These are phyloP conservation scores for Dendrocopos noguchii DNA, from an alignment of 2,113 vertebrate species.

Conservation along the genomic window DNA sequence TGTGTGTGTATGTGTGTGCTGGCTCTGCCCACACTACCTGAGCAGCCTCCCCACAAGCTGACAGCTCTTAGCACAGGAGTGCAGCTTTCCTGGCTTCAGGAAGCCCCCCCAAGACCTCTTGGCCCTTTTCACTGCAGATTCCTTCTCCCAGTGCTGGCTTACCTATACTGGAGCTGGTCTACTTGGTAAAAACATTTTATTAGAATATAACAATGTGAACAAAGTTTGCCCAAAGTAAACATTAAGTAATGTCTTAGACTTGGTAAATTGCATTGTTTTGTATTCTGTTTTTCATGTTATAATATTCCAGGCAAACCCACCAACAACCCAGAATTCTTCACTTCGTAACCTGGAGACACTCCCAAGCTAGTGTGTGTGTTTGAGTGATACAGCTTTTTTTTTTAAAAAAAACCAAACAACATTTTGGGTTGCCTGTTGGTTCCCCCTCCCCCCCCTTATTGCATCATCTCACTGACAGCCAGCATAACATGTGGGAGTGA, in stretches of 20 bases:
- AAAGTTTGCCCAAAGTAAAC: neutral
- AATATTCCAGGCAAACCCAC: neutral
- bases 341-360: neutral
- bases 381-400: rapidly evolving
- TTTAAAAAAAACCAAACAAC: neutral
- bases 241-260: neutral
- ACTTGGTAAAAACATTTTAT: neutral
- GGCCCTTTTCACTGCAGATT: no score
- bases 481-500: neutral
- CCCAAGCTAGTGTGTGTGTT: neutral
- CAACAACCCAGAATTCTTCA: neutral
- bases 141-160: no score
- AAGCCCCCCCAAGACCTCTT: no score
- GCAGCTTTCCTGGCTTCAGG: no score
- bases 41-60: no score
- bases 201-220: neutral
- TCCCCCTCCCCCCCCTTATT: rapidly evolving
- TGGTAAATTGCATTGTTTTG: neutral
- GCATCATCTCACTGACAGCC: neutral
- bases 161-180: no score
- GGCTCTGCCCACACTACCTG: no score
- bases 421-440: neutral
- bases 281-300: neutral
- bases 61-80: no score
- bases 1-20: no score